phyloP scores from a whole-genome alignment of 2,797 vertebrate genomes.

The Sebastiscus albofasciatus region DNA sequence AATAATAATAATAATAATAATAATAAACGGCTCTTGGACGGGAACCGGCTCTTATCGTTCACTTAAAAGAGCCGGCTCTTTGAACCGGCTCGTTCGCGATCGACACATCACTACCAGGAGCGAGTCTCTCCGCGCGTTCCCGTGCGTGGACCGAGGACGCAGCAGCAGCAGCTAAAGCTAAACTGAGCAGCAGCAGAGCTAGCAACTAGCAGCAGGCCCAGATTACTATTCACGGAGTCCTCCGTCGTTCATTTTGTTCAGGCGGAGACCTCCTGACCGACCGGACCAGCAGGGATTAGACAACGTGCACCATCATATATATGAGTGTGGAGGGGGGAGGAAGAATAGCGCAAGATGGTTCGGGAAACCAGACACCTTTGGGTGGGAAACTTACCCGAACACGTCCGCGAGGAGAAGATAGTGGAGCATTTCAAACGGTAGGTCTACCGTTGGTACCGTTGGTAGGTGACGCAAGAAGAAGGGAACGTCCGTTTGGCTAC shows the following conservation, averaged over 20 bases:
- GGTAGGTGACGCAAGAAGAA: conserved; percentile 87
- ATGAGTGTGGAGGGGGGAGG: conserved; percentile 80
- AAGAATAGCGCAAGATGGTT: conserved; percentile 90
- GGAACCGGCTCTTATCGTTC: too few relatives aligned
- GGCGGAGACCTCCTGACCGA: conserved; percentile 78
- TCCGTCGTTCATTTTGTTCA: conserved; percentile 81
- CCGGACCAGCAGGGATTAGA: conserved; percentile 68
- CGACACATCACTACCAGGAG: background rate
- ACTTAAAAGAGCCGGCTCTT: too few relatives aligned
- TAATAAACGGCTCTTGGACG: too few relatives aligned
- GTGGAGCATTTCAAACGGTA: conserved; percentile 99
- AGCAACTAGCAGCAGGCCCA: conserved; percentile 54
- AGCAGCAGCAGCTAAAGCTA: conserved; percentile 70
- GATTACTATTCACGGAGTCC: conserved; percentile 66
- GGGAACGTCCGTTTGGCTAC: conserved; percentile 36
- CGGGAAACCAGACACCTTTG: conserved; percentile 99
- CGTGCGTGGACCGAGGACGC: conserved; percentile 55
- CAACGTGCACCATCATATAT: conserved; percentile 81
- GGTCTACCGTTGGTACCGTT: conserved; percentile 7
- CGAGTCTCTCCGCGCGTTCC: conserved; percentile 46
- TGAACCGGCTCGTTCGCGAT: too few relatives aligned
- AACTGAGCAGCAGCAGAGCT: conserved; percentile 29
- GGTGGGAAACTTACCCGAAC: conserved; percentile 99
- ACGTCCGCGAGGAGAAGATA: conserved; percentile 98
- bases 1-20: too few relatives aligned